These are phyloP conservation scores for Cirrhinus molitorella DNA, from an alignment of 2,797 vertebrate genomes.

Conservation along the genomic window DNA sequence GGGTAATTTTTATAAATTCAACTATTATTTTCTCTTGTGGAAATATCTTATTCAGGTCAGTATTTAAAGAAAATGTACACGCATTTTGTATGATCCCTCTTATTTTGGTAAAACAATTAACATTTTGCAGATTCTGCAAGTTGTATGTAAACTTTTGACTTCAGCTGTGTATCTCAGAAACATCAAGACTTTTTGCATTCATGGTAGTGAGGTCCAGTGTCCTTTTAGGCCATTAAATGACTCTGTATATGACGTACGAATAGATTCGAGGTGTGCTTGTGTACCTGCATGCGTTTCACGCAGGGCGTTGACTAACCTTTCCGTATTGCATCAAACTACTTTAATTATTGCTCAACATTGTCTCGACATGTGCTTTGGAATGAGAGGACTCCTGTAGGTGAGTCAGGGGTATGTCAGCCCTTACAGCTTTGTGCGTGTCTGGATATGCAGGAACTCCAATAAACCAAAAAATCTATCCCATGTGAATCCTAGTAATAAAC, in stretches of 20 bases:
- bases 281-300: background rate
- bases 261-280: background rate
- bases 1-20: too few species aligned
- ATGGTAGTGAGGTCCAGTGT: background rate
- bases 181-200: background rate
- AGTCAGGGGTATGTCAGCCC: slow-evolving; percentile 14
- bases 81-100: too few species aligned
- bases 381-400: slow-evolving; percentile 28
- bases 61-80: too few species aligned
- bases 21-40: too few species aligned
- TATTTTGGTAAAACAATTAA: too few species aligned
- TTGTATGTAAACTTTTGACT: too few species aligned
- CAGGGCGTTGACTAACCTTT: slow-evolving; percentile 49
- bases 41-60: too few species aligned
- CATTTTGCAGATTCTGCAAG: too few species aligned
- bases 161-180: too few species aligned
- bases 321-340: slow-evolving; percentile 25
- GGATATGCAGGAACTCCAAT: slow-evolving; percentile 11
- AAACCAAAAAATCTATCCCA: background rate
- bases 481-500: background rate
- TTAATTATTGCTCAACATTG: slow-evolving; percentile 46
- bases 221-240: background rate
- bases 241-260: background rate
- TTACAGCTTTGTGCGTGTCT: slow-evolving; percentile 22
- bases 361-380: slow-evolving; percentile 54